Evolutionary conservation across 1,140 invertebrate species (phyloP).

Genomic region (Tetramorium parvispinum): DNA sequence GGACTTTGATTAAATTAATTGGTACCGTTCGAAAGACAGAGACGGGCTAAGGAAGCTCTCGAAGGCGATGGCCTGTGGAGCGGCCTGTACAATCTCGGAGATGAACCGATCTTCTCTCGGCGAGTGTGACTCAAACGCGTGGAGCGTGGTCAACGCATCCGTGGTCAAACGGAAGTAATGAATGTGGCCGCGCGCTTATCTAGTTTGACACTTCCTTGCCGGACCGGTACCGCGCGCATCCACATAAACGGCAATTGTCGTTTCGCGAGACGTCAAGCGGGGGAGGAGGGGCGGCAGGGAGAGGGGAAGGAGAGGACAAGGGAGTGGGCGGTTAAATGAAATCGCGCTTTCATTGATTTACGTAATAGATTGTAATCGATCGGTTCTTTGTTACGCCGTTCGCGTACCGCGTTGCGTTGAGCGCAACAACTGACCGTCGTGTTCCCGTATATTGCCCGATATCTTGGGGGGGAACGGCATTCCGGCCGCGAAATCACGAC

Average conservation of each 20-base stretch:
- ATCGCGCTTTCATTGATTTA: slow-evolving; percentile 46
- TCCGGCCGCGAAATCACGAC: slow-evolving; percentile 7
- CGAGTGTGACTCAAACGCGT: slow-evolving; percentile 39
- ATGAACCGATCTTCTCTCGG: slow-evolving; percentile 44
- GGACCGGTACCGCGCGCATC: slow-evolving; percentile 45
- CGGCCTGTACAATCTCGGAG: slow-evolving; percentile 35
- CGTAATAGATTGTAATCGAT: slow-evolving; percentile 41
- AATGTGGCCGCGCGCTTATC: slow-evolving; percentile 69
- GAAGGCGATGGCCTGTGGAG: not conserved
- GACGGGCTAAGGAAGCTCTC: too few species aligned
- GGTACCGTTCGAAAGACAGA: not conserved
- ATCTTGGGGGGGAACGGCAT: slow-evolving; percentile 36
- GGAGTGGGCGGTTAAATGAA: not conserved
- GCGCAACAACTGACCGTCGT: too few species aligned
- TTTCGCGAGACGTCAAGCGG: not conserved
- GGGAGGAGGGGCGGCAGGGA: too few species aligned
- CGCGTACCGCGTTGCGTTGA: not conserved
- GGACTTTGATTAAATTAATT: not conserved
- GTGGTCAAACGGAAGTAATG: slow-evolving; percentile 70
- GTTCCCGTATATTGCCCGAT: slow-evolving; percentile 29
- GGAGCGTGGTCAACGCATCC: slow-evolving; percentile 53
- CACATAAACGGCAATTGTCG: slow-evolving; percentile 18
- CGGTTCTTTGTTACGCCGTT: not conserved
- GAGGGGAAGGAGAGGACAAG: too few species aligned
- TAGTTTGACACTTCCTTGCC: slow-evolving; percentile 77